phyloP scores from a whole-genome alignment of 1,140 invertebrate species.

The Melitaea cinxia region DNA sequence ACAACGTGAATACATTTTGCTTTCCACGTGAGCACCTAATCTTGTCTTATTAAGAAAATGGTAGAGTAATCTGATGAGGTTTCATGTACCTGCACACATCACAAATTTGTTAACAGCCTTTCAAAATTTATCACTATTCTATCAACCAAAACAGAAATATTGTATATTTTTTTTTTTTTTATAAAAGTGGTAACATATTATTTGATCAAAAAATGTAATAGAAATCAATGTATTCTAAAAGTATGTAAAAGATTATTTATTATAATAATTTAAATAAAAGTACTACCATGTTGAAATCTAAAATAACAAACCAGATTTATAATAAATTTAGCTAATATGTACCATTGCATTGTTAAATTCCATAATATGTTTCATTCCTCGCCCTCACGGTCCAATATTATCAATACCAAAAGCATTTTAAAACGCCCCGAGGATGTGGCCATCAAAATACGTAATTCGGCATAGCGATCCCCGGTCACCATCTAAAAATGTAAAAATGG shows the following conservation, averaged over 20 bases:
- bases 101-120: not conserved
- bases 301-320: too few species aligned
- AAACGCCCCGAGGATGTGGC: slow-evolving; percentile 66
- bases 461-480: slow-evolving; percentile 71
- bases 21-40: slow-evolving; percentile 57
- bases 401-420: slow-evolving; percentile 51
- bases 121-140: too few species aligned
- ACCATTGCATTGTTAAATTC: too few species aligned
- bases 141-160: too few species aligned
- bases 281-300: too few species aligned
- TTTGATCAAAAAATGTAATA: too few species aligned
- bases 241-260: too few species aligned
- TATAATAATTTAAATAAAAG: too few species aligned
- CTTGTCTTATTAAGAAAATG: slow-evolving; percentile 60
- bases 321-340: too few species aligned
- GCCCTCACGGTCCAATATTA: slow-evolving; percentile 22
- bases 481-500: slow-evolving; percentile 77
- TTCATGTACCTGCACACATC: slow-evolving; percentile 11
- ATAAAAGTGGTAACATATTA: too few species aligned
- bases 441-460: slow-evolving; percentile 68
- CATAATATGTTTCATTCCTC: not conserved
- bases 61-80: slow-evolving; percentile 59
- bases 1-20: slow-evolving; percentile 54
- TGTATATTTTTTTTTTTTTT: too few species aligned
- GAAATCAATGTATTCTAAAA: too few species aligned